Evolutionary conservation across 2,888 invertebrate species (phyloP).

Genomic region (Thereva unica): DNA sequence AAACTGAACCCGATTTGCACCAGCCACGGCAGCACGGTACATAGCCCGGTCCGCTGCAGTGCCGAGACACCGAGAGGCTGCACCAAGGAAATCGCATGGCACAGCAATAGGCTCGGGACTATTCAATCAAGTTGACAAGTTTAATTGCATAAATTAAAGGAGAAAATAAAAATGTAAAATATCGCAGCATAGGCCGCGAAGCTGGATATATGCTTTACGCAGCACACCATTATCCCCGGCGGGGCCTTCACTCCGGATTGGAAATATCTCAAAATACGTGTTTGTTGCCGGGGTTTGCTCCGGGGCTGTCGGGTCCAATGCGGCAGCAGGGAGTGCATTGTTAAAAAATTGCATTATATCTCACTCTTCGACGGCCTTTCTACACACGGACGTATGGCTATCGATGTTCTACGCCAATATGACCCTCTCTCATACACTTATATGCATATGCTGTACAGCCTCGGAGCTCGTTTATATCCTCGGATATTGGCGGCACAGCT

Average conservation of each 20-base stretch:
- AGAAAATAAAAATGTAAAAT: constrained; percentile 12
- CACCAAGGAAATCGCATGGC: constrained; percentile 2
- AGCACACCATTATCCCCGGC: constrained; percentile 35
- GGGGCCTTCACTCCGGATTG: constrained; percentile 24
- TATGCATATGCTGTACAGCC: background rate
- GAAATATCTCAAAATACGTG: constrained; percentile 36
- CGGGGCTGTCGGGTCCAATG: constrained; percentile 11
- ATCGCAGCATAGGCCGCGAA: background rate
- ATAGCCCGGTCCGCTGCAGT: no score
- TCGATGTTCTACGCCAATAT: background rate
- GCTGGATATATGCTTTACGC: constrained; percentile 22
- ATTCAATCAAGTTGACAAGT: constrained; percentile 29
- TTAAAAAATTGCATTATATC: constrained; percentile 37
- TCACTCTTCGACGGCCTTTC: constrained; percentile 26
- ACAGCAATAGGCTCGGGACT: constrained; percentile 9
- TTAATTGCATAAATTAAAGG: constrained; percentile 16
- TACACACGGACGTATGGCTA: constrained; percentile 10
- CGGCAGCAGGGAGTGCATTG: constrained; percentile 27
- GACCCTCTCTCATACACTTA: constrained; percentile 9
- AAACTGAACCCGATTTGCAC: no score
- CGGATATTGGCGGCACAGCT: constrained; percentile 33
- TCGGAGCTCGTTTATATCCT: background rate
- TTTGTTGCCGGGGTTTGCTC: background rate
- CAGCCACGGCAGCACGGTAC: no score
- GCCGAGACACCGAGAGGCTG: no score